Percentiles rank a stretch among this genome's conserved stretches.
These are phyloP conservation scores for Leptopilina syphax DNA, from an alignment of 2,888 invertebrate genomes.

Conservation along the genomic window DNA sequence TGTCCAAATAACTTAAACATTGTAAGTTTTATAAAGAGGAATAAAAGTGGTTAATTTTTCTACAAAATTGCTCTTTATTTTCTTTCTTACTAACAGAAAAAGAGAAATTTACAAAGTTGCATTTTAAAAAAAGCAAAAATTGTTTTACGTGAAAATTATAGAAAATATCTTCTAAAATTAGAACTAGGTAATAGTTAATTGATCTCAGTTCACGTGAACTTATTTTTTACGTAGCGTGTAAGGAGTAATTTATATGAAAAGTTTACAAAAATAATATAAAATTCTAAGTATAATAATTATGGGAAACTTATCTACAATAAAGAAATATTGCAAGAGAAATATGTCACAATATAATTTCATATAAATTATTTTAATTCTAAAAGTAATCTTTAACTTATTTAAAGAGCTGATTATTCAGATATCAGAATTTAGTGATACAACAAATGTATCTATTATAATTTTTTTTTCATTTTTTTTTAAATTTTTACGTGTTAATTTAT, in stretches of 20 bases:
- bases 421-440: neutral
- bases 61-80: constrained; percentile 15
- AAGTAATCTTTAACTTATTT: neutral
- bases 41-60: constrained; percentile 8
- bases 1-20: too few relatives aligned
- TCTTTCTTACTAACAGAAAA: neutral
- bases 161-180: too few relatives aligned
- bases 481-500: neutral
- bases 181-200: too few relatives aligned
- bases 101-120: constrained; percentile 3
- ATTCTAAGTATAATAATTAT: neutral
- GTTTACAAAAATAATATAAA: too few relatives aligned
- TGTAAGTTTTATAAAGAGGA: neutral
- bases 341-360: neutral
- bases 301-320: neutral
- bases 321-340: constrained; percentile 7
- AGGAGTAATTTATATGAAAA: too few relatives aligned
- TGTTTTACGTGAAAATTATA: too few relatives aligned
- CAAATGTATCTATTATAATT: neutral
- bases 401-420: neutral
- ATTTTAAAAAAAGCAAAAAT: too few relatives aligned
- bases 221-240: neutral
- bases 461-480: neutral
- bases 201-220: neutral
- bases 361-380: too few relatives aligned